Percentiles rank a stretch among this genome's conserved stretches.
Evolutionary conservation across 2,888 invertebrate species (phyloP).

Genomic region (Chrysomela aeneicollis): DNA sequence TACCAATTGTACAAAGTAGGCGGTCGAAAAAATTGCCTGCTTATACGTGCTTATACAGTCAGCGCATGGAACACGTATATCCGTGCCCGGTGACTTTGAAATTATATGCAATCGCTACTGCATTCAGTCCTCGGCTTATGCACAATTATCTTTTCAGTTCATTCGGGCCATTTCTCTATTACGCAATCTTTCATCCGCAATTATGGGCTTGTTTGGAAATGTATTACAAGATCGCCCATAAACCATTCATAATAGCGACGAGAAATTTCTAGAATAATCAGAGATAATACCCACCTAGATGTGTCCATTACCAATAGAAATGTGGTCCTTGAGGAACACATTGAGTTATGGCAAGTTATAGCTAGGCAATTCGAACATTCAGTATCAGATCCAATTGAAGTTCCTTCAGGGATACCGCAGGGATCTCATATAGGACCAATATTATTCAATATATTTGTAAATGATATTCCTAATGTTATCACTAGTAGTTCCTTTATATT

Average conservation of each 20-base stretch:
- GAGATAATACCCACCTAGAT: no score
- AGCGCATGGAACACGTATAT: slow-evolving; percentile 44
- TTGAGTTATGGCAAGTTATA: no score
- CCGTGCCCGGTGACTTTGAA: slow-evolving; percentile 46
- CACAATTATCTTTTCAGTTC: slow-evolving; percentile 39
- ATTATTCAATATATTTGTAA: no score
- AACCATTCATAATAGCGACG: background rate
- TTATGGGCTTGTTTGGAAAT: slow-evolving; percentile 20
- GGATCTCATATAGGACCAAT: no score
- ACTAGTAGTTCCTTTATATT: no score
- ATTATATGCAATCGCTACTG: slow-evolving; percentile 48
- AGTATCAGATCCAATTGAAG: no score
- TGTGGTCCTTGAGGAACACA: no score
- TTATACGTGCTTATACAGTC: slow-evolving; percentile 36
- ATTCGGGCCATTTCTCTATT: slow-evolving; percentile 36
- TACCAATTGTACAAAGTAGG: slow-evolving; percentile 28
- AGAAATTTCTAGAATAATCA: no score
- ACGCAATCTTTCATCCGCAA: slow-evolving; percentile 35
- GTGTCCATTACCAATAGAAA: no score
- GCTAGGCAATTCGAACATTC: no score
- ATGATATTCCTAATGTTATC: no score
- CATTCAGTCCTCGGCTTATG: slow-evolving; percentile 36
- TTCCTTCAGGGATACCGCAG: no score
- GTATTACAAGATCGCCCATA: background rate
- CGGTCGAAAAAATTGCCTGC: slow-evolving; percentile 29